A percentile compares a stretch with the other conserved stretches of the same genome.
phyloP scores from a whole-genome alignment of 2,113 vertebrate species.

The Hypanus sabinus region DNA sequence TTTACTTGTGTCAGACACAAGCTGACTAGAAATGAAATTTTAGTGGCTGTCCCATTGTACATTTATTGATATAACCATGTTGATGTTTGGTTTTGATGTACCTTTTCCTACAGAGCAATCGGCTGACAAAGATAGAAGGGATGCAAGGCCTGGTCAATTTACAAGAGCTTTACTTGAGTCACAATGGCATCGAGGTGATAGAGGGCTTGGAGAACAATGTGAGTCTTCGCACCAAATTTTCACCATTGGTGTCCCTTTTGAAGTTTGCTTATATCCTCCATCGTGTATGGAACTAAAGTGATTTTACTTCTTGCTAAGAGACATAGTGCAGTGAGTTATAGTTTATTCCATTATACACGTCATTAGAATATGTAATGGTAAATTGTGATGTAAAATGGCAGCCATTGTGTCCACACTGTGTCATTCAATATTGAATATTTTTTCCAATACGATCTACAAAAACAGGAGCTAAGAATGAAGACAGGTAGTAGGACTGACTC shows the following conservation, averaged over 20 bases:
- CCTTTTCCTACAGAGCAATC: conserved; percentile 72
- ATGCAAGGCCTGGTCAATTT: conserved; percentile 80
- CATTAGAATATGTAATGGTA: not conserved
- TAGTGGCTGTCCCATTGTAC: not conserved
- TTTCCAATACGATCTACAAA: not conserved
- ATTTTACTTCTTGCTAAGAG: not conserved
- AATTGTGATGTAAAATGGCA: not conserved
- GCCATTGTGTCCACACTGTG: not conserved
- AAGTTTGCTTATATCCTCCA: not conserved
- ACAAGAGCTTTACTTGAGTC: conserved; percentile 88
- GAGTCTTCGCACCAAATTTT: conserved; percentile 49
- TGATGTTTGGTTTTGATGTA: not conserved
- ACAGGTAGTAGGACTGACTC: too few relatives aligned
- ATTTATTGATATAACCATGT: not conserved
- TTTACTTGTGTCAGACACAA: not conserved
- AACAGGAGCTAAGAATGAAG: not conserved
- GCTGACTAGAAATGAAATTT: not conserved
- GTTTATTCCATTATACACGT: not conserved
- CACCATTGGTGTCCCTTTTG: not conserved
- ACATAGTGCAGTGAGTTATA: not conserved
- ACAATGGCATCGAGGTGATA: conserved; percentile 93
- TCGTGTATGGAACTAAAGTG: not conserved
- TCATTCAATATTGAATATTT: not conserved
- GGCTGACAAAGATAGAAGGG: conserved; percentile 93
- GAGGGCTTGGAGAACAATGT: conserved; percentile 96